Percentiles rank a stretch among this genome's conserved stretches.
phyloP scores from a whole-genome alignment of 2,797 vertebrate genomes.

The Aotus griseimembra region DNA sequence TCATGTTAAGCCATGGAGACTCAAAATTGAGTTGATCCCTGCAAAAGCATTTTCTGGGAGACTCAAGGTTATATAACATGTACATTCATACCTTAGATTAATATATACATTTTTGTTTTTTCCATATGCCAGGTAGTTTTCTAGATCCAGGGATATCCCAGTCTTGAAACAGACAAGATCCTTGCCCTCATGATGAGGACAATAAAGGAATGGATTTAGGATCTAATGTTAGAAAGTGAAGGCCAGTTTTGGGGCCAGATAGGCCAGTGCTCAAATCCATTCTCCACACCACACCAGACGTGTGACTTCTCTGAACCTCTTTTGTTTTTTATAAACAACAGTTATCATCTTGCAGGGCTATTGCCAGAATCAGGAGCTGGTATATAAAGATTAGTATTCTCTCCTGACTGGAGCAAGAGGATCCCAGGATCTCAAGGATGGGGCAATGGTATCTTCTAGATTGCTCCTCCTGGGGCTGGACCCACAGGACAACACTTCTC shows the following conservation, averaged over 20 bases:
- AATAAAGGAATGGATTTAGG: neutral
- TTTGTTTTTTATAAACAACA: neutral
- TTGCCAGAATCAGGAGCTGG: neutral
- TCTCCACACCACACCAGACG: neutral
- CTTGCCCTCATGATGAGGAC: neutral
- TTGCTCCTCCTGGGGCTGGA: neutral
- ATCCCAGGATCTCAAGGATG: neutral
- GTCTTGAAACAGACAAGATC: neutral
- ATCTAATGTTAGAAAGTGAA: conserved; percentile 9
- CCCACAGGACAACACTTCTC: neutral
- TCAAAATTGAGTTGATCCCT: neutral
- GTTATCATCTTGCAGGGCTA: neutral
- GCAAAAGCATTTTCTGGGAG: neutral
- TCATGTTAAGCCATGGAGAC: neutral
- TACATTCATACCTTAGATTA: neutral
- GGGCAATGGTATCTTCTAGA: neutral
- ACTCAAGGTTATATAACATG: neutral
- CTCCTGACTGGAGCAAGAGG: neutral
- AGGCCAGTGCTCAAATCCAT: neutral
- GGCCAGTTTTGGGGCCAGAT: neutral
- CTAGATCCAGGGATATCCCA: neutral
- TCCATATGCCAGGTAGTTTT: neutral
- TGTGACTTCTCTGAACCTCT: neutral
- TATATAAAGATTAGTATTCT: neutral
- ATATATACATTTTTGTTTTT: neutral